A percentile compares a stretch with the other conserved stretches of the same genome.
Conservation (phyloP, 2,113 vertebrate species). For the Trematocara marginatum region DNA sequence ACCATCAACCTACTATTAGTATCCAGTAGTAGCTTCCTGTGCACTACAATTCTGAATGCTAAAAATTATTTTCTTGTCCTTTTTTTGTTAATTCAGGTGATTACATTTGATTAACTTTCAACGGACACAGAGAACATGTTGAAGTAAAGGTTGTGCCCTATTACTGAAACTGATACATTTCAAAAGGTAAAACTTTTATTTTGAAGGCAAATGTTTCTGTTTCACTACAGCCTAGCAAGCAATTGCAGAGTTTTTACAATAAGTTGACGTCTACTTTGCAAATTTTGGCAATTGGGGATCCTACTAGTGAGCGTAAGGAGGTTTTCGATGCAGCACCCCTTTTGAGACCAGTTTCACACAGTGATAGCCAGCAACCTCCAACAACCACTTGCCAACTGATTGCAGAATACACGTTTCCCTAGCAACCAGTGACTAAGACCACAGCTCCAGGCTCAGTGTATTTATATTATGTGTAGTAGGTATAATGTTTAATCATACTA, state of each 20-base stretch:
- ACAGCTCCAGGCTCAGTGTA: background rate
- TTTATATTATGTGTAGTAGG: background rate
- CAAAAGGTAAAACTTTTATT: background rate
- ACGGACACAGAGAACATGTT: background rate
- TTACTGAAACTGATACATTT: background rate
- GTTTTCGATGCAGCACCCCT: background rate
- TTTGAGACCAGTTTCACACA: background rate
- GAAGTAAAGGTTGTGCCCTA: background rate
- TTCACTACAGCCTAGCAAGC: background rate
- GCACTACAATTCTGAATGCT: background rate
- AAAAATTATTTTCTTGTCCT: background rate
- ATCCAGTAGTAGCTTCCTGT: background rate
- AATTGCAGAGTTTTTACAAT: background rate
- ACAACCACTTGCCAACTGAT: background rate
- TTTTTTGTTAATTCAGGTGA: background rate
- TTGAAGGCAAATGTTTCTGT: background rate
- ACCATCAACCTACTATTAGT: background rate
- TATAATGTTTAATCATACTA: background rate
- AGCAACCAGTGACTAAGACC: background rate
- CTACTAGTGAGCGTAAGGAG: background rate
- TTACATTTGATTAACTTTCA: background rate
- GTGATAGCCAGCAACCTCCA: background rate
- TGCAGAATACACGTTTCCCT: background rate
- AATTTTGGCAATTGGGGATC: background rate
- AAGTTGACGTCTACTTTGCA: background rate